Evolutionary conservation across 1,140 invertebrate genomes (phyloP), one percentile per base, ranked within the genome.

Genomic region (Drosophila ironensis): DNA sequence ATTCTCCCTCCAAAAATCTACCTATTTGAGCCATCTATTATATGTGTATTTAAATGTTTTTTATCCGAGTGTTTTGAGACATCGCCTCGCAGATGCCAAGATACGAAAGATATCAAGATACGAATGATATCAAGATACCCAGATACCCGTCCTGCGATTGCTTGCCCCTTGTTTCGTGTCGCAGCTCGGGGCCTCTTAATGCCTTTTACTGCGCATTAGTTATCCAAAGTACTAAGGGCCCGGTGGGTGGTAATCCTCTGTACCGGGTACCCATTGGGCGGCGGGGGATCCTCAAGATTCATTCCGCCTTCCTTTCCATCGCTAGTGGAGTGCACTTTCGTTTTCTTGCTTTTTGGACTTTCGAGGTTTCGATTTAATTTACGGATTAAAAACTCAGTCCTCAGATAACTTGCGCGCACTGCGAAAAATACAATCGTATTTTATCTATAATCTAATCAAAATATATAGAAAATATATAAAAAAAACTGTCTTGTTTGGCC

Each of bases 151-250:
- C 2, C 20, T 5, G 5, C 11, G 17, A 2, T 22, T 17, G 16
- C 42, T 45, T 17, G 38, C 25, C 38, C 46, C 25, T 24, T 16
- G 22, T 52, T 35, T 33, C 11, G 30, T 33, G 30, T 33, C 30
- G 25, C 30, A 33, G 30, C 30, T 45, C 16, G 24, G 51, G 41
- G 28, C 45, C 30, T 51, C 50, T 45, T 68, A 72, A 68, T 72
- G 60, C 67, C 46, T 41, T 46, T 66, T 50, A 57, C 61, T 73
- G 61, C 41, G 61, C 50, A 67, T 54, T 61, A 51, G 54, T 51
- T 33, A 45, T 59, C 42, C 46, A 40, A 61, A 67, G 44, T 20
- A 28, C 19, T 52, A 30, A 17, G 12, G 11, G 30, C 11, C 30
- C 12, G 1, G 20, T 25, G 12, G 35, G 14, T 27, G 59, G 20